phyloP scores from a whole-genome alignment of 2,888 invertebrate species.

The Agrochola circellaris region DNA sequence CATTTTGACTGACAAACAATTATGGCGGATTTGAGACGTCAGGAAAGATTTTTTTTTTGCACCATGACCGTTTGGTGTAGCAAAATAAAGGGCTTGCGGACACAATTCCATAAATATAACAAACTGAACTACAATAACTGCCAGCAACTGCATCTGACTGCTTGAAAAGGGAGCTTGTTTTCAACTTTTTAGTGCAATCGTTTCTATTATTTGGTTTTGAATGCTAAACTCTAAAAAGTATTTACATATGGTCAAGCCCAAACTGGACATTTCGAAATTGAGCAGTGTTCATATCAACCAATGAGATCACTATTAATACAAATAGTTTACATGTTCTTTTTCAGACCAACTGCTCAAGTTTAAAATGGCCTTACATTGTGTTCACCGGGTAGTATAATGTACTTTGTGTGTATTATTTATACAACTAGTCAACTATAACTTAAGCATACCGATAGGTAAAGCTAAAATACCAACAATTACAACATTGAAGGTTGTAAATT shows the following conservation, averaged over 20 bases:
- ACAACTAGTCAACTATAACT: background rate
- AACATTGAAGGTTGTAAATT: background rate
- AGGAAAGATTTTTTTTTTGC: background rate
- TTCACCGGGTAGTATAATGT: background rate
- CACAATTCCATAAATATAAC: background rate
- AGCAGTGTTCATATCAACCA: background rate
- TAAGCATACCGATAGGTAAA: slow-evolving; percentile 34
- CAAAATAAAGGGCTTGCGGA: background rate
- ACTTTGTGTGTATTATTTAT: background rate
- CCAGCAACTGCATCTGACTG: background rate
- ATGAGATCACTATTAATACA: background rate
- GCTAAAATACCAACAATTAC: slow-evolving; percentile 1
- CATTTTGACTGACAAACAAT: background rate
- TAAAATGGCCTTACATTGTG: slow-evolving; percentile 21
- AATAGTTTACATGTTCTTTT: background rate
- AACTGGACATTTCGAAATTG: slow-evolving; percentile 7
- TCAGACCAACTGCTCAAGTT: background rate
- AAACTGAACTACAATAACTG: background rate
- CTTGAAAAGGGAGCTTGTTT: background rate
- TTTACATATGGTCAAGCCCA: too few relatives aligned
- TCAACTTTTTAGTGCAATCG: background rate
- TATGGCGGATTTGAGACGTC: background rate
- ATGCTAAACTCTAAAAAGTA: background rate
- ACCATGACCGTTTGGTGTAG: background rate
- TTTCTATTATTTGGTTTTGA: background rate